A percentile compares a stretch with the other conserved stretches of the same genome.
These are phyloP conservation scores for Athene noctua DNA, from an alignment of 2,113 vertebrate species.

Conservation along the genomic window DNA sequence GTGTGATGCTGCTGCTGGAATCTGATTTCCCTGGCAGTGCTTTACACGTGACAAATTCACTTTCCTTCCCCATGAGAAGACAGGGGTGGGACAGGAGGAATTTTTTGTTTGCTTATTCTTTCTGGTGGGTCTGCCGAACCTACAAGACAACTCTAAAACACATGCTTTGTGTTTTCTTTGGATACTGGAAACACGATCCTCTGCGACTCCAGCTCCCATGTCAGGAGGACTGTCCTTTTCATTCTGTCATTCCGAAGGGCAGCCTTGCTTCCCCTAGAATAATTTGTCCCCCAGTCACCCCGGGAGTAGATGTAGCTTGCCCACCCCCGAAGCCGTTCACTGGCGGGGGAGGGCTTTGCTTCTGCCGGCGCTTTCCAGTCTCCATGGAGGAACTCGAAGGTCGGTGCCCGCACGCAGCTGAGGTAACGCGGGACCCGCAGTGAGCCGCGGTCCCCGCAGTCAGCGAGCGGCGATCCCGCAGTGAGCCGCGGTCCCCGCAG, in stretches of 20 bases:
- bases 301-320: background rate
- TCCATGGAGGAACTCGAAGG: background rate
- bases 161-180: background rate
- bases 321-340: background rate
- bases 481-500: too few relatives aligned
- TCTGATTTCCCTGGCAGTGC: background rate
- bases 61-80: background rate
- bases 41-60: background rate
- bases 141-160: background rate
- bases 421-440: background rate
- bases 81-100: background rate
- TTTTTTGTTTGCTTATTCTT: background rate
- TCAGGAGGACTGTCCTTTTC: background rate
- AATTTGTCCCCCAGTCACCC: background rate
- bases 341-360: background rate
- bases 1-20: background rate
- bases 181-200: background rate
- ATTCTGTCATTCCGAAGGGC: background rate
- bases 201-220: background rate
- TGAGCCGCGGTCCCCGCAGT: too few relatives aligned
- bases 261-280: background rate
- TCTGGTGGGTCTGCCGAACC: background rate
- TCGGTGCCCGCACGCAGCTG: background rate
- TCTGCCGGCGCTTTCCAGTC: background rate
- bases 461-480: too few relatives aligned